phyloP scores from a whole-genome alignment of 2,113 vertebrate genomes.

The Microcebus murinus region DNA sequence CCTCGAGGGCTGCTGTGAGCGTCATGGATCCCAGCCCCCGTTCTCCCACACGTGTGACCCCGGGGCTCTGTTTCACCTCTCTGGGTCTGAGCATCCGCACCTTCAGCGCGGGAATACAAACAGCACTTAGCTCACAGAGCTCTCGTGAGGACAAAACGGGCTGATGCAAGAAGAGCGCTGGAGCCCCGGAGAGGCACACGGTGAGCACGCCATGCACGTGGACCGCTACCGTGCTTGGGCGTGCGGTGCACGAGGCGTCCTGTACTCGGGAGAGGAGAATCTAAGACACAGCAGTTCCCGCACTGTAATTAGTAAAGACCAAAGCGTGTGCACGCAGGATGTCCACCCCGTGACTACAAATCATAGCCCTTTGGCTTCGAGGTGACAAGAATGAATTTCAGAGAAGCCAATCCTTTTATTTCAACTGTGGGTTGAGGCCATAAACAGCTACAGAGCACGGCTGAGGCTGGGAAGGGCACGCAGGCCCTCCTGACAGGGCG shows the following conservation, averaged over 20 bases:
- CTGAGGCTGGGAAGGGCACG: no score
- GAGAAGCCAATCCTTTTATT: not conserved
- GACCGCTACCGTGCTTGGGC: fast-evolving
- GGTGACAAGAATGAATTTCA: not conserved
- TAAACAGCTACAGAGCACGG: not conserved
- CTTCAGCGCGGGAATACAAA: not conserved
- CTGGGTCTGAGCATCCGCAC: not conserved
- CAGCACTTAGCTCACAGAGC: not conserved
- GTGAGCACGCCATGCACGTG: fast-evolving
- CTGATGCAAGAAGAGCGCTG: not conserved
- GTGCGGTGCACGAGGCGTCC: fast-evolving
- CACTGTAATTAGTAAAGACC: not conserved
- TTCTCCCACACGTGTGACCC: not conserved
- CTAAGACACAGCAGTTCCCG: not conserved
- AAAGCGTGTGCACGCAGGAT: fast-evolving
- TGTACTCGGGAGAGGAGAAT: not conserved
- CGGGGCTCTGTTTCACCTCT: not conserved
- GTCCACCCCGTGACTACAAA: not conserved
- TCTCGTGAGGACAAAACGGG: fast-evolving
- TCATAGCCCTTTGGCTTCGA: not conserved
- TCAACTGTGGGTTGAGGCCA: not conserved
- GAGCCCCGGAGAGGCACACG: not conserved
- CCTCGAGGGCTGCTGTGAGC: not conserved
- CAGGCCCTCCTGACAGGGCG: not conserved
- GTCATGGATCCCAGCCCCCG: no score